phyloP scores from a whole-genome alignment of 2,113 vertebrate genomes.

The Morone saxatilis region DNA sequence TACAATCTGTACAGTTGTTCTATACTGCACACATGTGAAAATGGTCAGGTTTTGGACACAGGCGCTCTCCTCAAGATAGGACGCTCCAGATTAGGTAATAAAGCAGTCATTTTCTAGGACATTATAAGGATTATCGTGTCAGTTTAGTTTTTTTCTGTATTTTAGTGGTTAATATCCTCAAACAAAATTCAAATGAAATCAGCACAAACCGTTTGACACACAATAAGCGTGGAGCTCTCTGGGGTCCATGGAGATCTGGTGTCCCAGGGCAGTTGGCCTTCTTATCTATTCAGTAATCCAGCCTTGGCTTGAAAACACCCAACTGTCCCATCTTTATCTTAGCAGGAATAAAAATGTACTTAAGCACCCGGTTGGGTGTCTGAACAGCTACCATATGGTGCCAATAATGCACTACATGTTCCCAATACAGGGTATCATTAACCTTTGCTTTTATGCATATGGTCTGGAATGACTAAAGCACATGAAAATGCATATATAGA shows the following conservation, averaged over 20 bases:
- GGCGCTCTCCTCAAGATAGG: background rate
- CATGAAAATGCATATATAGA: too few species aligned
- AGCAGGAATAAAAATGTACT: background rate
- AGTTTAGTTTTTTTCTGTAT: background rate
- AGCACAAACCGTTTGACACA: background rate
- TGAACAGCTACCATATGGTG: background rate
- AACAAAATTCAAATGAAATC: background rate
- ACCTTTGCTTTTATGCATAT: background rate
- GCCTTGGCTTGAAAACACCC: background rate
- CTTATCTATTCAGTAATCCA: background rate
- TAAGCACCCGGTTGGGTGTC: background rate
- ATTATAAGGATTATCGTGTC: background rate
- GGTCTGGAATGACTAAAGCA: background rate
- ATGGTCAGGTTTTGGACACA: background rate
- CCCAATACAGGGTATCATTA: conserved; percentile 2
- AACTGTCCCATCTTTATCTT: background rate
- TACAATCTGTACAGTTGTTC: background rate
- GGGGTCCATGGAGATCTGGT: background rate
- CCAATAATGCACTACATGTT: conserved; percentile 1
- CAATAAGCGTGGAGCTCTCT: background rate
- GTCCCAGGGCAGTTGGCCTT: background rate
- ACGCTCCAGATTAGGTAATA: background rate
- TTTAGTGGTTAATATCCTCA: background rate
- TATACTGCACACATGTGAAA: background rate
- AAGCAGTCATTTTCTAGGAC: background rate